Conservation (phyloP, 1,140 invertebrate genomes). For the Lysiphlebus fabarum region DNA sequence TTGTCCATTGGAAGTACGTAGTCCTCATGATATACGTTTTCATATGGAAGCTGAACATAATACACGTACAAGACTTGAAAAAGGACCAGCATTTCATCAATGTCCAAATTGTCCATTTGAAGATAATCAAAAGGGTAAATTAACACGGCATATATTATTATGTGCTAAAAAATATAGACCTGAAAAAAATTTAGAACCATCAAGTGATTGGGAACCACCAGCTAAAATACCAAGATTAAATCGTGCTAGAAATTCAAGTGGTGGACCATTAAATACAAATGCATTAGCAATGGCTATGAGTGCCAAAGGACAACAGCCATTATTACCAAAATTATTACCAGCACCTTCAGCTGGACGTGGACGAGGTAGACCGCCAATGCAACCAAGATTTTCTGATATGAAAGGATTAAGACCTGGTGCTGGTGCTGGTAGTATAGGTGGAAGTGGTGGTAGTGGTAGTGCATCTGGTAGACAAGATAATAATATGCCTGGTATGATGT, state of each 20-base stretch:
- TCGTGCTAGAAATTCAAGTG: slow-evolving; percentile 51
- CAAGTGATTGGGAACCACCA: slow-evolving; percentile 86
- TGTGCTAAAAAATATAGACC: slow-evolving; percentile 89
- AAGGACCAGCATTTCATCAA: slow-evolving; percentile 83
- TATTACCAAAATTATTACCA: slow-evolving; percentile 57
- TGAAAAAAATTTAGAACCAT: slow-evolving; percentile 78
- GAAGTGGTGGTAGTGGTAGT: slow-evolving; percentile 15
- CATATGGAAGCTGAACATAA: slow-evolving; percentile 91
- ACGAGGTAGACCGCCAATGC: slow-evolving; percentile 51
- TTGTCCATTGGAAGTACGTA: slow-evolving; percentile 77
- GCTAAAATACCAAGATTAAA: slow-evolving; percentile 82
- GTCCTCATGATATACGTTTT: slow-evolving; percentile 82
- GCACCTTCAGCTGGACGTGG: slow-evolving; percentile 47
- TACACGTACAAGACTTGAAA: slow-evolving; percentile 75
- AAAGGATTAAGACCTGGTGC: slow-evolving; percentile 45
- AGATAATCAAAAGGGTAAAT: slow-evolving; percentile 90
- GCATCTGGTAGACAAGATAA: slow-evolving; percentile 45
- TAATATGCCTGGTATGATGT: slow-evolving; percentile 57
- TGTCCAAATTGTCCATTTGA: slow-evolving; percentile 93
- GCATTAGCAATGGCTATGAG: slow-evolving; percentile 51
- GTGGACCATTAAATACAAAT: slow-evolving; percentile 46
- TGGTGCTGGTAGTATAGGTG: slow-evolving; percentile 4
- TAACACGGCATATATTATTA: slow-evolving; percentile 82
- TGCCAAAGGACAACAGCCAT: slow-evolving; percentile 53
- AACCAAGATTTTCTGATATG: slow-evolving; percentile 49